These are phyloP conservation scores for Phrynocephalus guinanensis DNA, from an alignment of 2,797 vertebrate species.

Conservation along the genomic window DNA sequence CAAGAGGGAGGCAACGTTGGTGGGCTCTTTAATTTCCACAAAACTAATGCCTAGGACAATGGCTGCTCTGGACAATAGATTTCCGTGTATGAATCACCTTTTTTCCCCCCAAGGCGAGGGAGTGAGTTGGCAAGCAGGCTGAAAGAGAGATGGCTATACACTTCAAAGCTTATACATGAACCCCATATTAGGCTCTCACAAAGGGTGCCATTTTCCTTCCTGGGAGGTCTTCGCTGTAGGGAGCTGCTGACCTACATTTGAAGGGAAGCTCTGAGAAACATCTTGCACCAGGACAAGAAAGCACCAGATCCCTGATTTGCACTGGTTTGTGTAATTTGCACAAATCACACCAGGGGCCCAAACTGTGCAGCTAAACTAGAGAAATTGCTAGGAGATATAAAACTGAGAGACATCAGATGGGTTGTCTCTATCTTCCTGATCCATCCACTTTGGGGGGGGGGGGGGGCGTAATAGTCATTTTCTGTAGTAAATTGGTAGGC, in stretches of 20 bases:
- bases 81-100: conserved; percentile 63
- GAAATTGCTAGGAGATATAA: no score
- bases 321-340: no score
- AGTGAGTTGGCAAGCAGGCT: neutral
- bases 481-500: no score
- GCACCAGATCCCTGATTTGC: no score
- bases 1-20: conserved; percentile 28
- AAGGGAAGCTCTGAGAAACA: neutral
- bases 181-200: neutral
- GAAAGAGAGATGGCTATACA: neutral
- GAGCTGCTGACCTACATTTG: neutral
- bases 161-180: neutral
- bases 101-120: neutral
- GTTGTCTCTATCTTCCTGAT: no score
- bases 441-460: no score
- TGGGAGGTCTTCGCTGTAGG: neutral
- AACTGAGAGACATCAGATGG: no score
- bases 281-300: no score
- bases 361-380: no score
- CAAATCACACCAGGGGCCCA: no score
- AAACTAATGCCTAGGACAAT: conserved; percentile 55
- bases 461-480: no score
- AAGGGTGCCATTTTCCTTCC: conserved; percentile 5
- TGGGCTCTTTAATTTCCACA: conserved; percentile 45
- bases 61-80: conserved; percentile 58